Evolutionary conservation across 2,888 invertebrate genomes (phyloP), one percentile per base, ranked within the genome.

Genomic region (Ligdia adustata): DNA sequence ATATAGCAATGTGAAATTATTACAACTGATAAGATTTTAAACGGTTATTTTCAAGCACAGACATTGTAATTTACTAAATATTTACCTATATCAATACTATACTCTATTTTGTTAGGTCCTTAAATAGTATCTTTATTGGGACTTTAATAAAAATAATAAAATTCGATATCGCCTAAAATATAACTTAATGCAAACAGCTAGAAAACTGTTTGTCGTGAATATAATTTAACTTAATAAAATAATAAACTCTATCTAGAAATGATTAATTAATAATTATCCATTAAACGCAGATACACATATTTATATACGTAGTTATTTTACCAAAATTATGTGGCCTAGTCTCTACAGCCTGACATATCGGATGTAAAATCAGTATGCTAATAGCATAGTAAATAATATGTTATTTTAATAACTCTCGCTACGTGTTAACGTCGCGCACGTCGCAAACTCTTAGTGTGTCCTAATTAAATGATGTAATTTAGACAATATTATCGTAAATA

Each of bases 301-400:
- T 63, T 52, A 64, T 62, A 57, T 46, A 53, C 49, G 49, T 53
- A 55, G 29, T 34, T 56, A 52, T 41, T 63, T 53, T 65, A 72
- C 55, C 56, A 67, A 66, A 61, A 69, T 78, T 75, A 59, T 49
- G 77, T 76, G 83, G 84, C 84, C 82, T 87, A 85, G 76, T 67
- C 69, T 71, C 62, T 72, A 79, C 75, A 79, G 85, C 84, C 85
- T 85, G 70, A 88, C 88, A 88, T 88, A 88, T 88, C 88, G 83
- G 63, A 78, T 73, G 69, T 71, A 62, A 73, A 78, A 82, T 79
- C 77, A 80, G 58, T 78, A 77, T 61, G 82, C 80, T 78, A 78
- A 37, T 73, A 80, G 66, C n/a, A 11, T 13, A 73, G 69, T 72
- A 66, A 29, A 15, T 18, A 18, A 72, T 72, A 70, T 2, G 3